Conservation (phyloP, 2,797 vertebrate genomes). For the Tragelaphus oryx region DNA sequence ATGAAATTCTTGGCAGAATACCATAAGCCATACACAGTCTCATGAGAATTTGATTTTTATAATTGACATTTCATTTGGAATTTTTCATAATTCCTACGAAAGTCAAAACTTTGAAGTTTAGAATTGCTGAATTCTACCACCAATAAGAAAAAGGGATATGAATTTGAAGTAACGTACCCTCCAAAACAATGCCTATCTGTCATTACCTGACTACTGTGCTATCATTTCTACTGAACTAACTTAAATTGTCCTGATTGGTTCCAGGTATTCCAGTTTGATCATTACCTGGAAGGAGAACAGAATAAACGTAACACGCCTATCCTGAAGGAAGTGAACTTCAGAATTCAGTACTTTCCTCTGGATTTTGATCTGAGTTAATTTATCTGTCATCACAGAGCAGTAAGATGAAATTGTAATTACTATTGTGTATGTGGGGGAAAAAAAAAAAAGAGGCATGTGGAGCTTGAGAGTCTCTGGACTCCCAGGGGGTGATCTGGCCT, state of each 20-base stretch:
- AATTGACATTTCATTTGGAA: slow-evolving; percentile 11
- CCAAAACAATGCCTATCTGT: not conserved
- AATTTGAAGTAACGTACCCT: not conserved
- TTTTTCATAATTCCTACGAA: not conserved
- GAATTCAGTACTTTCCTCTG: not conserved
- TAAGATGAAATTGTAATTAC: not conserved
- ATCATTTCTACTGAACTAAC: not conserved
- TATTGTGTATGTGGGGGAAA: not conserved
- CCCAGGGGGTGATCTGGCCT: not conserved
- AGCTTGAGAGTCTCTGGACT: not conserved
- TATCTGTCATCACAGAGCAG: not conserved
- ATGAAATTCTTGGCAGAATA: not conserved
- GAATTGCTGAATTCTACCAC: not conserved
- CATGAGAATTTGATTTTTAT: not conserved
- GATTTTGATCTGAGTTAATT: not conserved
- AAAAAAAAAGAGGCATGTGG: not conserved
- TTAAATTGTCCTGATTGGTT: not conserved
- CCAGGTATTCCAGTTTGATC: not conserved
- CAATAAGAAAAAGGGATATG: not conserved
- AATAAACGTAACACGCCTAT: not conserved
- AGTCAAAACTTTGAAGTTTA: not conserved
- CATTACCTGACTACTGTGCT: not conserved
- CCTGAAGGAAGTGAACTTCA: not conserved
- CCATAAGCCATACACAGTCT: not conserved
- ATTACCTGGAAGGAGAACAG: not conserved